These are phyloP conservation scores for Drosophila teissieri DNA, from an alignment of 1,140 invertebrate genomes.

Conservation along the genomic window DNA sequence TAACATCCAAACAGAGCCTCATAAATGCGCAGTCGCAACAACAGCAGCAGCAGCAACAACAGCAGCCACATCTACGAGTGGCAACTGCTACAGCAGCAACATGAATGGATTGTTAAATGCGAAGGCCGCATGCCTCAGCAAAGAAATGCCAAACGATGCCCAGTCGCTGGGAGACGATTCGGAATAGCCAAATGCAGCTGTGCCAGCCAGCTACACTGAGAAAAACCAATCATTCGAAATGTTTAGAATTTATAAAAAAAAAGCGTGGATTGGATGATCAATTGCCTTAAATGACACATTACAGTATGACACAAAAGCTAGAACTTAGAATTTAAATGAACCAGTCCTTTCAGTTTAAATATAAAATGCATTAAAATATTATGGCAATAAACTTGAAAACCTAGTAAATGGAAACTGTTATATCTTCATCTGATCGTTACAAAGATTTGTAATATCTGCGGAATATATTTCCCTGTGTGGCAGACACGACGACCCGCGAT, in stretches of 20 bases:
- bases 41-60: conserved; percentile 36
- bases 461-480: conserved; percentile 5
- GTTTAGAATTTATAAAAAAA: too few species aligned
- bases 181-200: conserved; percentile 40
- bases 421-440: too few species aligned
- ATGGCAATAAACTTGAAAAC: too few species aligned
- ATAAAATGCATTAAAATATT: too few species aligned
- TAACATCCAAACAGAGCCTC: conserved; percentile 40
- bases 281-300: too few species aligned
- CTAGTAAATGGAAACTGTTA: too few species aligned
- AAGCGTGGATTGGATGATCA: too few species aligned
- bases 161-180: conserved; percentile 39
- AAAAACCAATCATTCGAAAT: conserved; percentile 8
- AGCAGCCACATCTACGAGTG: conserved; percentile 6
- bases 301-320: too few species aligned
- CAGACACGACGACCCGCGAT: conserved; percentile 40
- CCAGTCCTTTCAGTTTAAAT: too few species aligned
- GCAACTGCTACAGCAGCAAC: conserved; percentile 34
- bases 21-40: conserved; percentile 73
- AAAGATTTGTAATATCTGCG: not conserved
- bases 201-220: not conserved
- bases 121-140: conserved; percentile 44
- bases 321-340: too few species aligned
- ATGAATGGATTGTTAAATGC: conserved; percentile 56
- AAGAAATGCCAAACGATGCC: conserved; percentile 57